Evolutionary conservation across 2,797 vertebrate genomes (phyloP).

Genomic region (Geotrypetes seraphini): DNA sequence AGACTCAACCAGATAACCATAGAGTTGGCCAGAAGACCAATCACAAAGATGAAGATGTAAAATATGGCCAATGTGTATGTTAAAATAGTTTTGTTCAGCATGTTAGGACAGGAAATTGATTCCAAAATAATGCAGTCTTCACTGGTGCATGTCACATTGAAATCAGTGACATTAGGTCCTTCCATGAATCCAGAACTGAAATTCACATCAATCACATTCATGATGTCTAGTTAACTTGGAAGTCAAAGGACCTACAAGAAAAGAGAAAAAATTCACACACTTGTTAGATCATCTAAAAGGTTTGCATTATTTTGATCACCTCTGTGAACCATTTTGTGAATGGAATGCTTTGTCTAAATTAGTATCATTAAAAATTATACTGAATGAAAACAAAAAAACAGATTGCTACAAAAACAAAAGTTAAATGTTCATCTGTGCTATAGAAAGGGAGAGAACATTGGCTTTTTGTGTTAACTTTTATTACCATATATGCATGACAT

Average conservation of each 20-base stretch:
- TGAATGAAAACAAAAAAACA: neutral
- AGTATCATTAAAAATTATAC: neutral
- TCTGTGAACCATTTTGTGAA: neutral
- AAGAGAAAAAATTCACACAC: neutral
- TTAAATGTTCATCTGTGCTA: neutral
- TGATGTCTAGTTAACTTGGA: slow-evolving; percentile 14
- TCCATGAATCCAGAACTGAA: slow-evolving; percentile 62
- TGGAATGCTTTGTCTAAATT: accelerated
- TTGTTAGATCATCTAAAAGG: neutral
- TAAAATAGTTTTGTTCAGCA: slow-evolving; percentile 65
- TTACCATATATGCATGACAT: slow-evolving; percentile 11
- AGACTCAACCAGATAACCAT: slow-evolving; percentile 90
- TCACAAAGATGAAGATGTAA: slow-evolving; percentile 84
- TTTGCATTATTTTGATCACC: neutral
- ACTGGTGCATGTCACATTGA: slow-evolving; percentile 53
- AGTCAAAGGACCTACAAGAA: slow-evolving; percentile 9
- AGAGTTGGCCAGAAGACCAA: slow-evolving; percentile 78
- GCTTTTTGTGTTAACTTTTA: neutral
- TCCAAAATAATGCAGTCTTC: slow-evolving; percentile 67
- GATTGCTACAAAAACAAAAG: accelerated
- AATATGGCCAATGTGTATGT: slow-evolving; percentile 76
- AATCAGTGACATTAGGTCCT: slow-evolving; percentile 58
- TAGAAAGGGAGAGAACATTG: neutral
- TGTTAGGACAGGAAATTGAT: slow-evolving; percentile 49
- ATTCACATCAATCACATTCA: slow-evolving; percentile 62